phyloP scores from a whole-genome alignment of 2,113 vertebrate species.

The Crotalus helleri region DNA sequence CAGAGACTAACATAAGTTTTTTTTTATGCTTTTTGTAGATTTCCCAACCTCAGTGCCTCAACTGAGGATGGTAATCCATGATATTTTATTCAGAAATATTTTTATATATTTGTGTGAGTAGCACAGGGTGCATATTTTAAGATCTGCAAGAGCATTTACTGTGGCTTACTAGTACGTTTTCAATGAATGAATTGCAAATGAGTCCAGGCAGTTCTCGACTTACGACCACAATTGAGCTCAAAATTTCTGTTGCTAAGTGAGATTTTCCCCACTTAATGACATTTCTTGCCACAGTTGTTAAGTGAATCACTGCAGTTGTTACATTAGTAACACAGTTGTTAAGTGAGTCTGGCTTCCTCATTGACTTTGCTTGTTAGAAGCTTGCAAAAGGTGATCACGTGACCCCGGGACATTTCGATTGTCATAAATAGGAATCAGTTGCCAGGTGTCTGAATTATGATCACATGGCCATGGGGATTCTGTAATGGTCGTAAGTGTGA shows the following conservation, averaged over 20 bases:
- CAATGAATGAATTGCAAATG: background rate
- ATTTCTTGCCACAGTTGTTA: background rate
- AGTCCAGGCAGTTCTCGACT: background rate
- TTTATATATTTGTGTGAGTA: background rate
- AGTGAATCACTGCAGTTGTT: background rate
- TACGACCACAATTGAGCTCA: background rate
- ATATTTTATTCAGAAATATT: background rate
- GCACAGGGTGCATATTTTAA: background rate
- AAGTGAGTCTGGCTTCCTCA: no score
- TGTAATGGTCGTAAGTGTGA: no score
- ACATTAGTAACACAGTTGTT: background rate
- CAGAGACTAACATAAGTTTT: background rate
- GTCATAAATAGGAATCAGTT: no score
- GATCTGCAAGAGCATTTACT: background rate
- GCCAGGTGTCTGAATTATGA: no score
- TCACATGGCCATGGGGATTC: no score
- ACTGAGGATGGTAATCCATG: background rate
- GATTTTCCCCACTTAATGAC: background rate
- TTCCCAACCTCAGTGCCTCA: background rate
- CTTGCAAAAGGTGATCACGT: no score
- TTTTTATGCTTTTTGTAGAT: background rate
- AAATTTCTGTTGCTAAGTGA: background rate
- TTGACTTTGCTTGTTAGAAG: no score
- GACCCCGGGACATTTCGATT: no score
- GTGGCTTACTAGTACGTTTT: background rate